phyloP scores from a whole-genome alignment of 2,797 vertebrate species.

The Dendrocincla fuliginosa region DNA sequence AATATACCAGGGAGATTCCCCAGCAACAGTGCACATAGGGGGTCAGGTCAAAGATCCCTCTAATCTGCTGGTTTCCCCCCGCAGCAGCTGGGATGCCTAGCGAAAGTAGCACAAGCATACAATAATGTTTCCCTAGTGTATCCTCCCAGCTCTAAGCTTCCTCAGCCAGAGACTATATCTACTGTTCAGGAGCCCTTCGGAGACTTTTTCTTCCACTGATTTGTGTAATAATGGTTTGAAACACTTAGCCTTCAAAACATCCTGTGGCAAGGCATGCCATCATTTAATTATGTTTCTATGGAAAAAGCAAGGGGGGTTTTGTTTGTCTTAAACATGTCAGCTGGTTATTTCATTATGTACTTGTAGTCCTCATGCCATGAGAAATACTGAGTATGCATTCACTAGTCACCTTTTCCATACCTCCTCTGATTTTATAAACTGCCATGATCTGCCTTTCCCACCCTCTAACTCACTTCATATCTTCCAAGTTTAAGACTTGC shows the following conservation, averaged over 20 bases:
- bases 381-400: neutral
- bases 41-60: neutral
- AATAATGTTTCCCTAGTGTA: conserved; percentile 35
- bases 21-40: neutral
- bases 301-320: neutral
- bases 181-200: neutral
- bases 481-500: neutral
- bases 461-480: neutral
- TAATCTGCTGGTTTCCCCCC: neutral
- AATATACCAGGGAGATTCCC: conserved; percentile 1
- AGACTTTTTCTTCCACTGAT: neutral
- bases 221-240: conserved; percentile 24
- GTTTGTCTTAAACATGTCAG: conserved; percentile 15
- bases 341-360: neutral
- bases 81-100: neutral
- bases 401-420: neutral
- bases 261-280: conserved; percentile 23
- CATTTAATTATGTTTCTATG: neutral
- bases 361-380: neutral
- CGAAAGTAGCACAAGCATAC: neutral
- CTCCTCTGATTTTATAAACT: neutral
- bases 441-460: neutral
- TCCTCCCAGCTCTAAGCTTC: conserved; percentile 56
- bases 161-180: conserved; percentile 2
- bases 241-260: conserved; percentile 46